Conservation (phyloP, 2,797 vertebrate species). For the Chloroceryle amazona region DNA sequence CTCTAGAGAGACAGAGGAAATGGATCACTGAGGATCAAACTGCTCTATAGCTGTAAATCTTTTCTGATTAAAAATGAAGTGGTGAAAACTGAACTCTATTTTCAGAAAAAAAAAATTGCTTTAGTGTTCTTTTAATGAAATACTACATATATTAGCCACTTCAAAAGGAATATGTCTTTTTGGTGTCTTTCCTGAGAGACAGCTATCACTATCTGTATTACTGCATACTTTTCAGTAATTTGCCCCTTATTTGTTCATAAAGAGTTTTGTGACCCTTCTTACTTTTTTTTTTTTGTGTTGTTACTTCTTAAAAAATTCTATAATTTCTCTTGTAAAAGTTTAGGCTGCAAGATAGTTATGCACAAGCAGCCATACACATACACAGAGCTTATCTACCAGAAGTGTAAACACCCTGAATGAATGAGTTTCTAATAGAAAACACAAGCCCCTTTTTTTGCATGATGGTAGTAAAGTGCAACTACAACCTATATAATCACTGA, state of each 20-base stretch:
- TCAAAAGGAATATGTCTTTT: background rate
- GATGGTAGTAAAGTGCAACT: background rate
- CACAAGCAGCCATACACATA: rapidly evolving
- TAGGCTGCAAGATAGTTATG: background rate
- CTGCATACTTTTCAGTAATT: background rate
- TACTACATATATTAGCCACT: background rate
- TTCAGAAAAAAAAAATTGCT: background rate
- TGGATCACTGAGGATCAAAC: background rate
- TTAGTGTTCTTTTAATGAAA: background rate
- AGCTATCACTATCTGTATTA: background rate
- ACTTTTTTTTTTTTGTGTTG: background rate
- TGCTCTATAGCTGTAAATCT: background rate
- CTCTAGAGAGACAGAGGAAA: background rate
- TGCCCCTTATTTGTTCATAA: background rate
- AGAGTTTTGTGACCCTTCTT: background rate
- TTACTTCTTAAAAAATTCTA: background rate
- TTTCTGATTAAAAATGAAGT: background rate
- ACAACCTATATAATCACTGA: background rate
- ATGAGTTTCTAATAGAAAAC: background rate
- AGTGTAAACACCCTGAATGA: background rate
- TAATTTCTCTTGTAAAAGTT: background rate
- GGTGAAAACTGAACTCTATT: background rate
- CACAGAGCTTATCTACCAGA: background rate
- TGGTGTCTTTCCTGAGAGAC: background rate
- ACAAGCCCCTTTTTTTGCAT: background rate